A percentile compares a stretch with the other conserved stretches of the same genome.
phyloP scores from a whole-genome alignment of 2,888 invertebrate genomes.

The Napeogenes sylphis region DNA sequence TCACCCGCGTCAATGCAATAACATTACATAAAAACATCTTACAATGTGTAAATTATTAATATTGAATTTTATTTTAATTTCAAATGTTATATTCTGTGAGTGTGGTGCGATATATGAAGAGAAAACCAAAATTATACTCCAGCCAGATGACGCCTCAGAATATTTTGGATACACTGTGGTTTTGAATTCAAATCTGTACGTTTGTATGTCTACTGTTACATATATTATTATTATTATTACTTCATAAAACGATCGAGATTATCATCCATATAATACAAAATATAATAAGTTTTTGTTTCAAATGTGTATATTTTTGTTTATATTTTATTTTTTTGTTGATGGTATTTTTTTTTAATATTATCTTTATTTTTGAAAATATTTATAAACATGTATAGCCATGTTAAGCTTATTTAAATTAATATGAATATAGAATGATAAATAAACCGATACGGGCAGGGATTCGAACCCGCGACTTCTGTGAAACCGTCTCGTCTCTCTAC shows the following conservation, averaged over 20 bases:
- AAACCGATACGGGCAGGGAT: too few species aligned
- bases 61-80: constrained; percentile 7
- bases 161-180: constrained; percentile 59
- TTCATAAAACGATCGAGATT: not conserved
- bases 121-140: constrained; percentile 47
- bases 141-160: constrained; percentile 40
- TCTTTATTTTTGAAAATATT: too few species aligned
- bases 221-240: not conserved
- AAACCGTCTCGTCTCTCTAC: too few species aligned
- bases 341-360: too few species aligned
- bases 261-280: too few species aligned
- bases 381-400: too few species aligned
- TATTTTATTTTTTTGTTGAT: too few species aligned
- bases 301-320: too few species aligned
- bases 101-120: constrained; percentile 49
- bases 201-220: constrained; percentile 5
- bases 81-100: constrained; percentile 12
- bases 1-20: not conserved
- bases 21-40: not conserved
- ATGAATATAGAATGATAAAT: too few species aligned
- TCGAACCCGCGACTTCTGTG: too few species aligned
- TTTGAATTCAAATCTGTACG: constrained; percentile 30
- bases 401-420: too few species aligned
- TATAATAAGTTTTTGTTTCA: too few species aligned
- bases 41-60: constrained; percentile 5